Percentiles rank a stretch among this genome's conserved stretches.
These are phyloP conservation scores for Ameiurus melas DNA, from an alignment of 2,113 vertebrate genomes.

Conservation along the genomic window DNA sequence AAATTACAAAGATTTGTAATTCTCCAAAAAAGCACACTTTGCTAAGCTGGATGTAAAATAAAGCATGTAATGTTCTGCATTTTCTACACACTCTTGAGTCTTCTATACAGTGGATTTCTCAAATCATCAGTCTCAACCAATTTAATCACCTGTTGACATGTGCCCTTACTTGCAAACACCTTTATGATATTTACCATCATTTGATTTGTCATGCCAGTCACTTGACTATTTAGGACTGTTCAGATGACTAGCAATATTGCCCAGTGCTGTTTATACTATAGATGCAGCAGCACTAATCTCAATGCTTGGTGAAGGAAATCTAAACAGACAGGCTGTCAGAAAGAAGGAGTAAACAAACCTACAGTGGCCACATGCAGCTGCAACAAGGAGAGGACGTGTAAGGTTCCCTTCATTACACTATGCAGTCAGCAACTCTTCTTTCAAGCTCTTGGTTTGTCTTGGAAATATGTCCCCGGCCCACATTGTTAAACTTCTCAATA, in stretches of 20 bases:
- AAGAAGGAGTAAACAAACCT: slow-evolving; percentile 45
- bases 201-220: slow-evolving; percentile 42
- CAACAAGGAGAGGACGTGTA: slow-evolving; percentile 34
- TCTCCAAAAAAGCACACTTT: not conserved
- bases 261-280: slow-evolving; percentile 47
- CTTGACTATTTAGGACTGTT: slow-evolving; percentile 49
- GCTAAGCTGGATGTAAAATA: not conserved
- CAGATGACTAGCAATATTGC: slow-evolving; percentile 30
- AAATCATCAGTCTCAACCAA: not conserved
- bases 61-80: not conserved
- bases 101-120: not conserved
- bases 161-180: not conserved
- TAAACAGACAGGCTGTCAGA: slow-evolving; percentile 49
- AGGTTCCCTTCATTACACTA: slow-evolving; percentile 11
- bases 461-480: not conserved
- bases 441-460: not conserved
- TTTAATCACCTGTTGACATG: not conserved
- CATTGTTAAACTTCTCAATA: not conserved
- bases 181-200: slow-evolving; percentile 29
- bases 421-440: not conserved
- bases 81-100: not conserved
- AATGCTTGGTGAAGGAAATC: slow-evolving; percentile 36
- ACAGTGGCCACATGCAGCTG: slow-evolving; percentile 23
- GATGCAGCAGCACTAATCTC: slow-evolving; percentile 42
- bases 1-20: too few species aligned